These are phyloP conservation scores for Rhincodon typus DNA, from an alignment of 2,797 vertebrate species.

Conservation along the genomic window DNA sequence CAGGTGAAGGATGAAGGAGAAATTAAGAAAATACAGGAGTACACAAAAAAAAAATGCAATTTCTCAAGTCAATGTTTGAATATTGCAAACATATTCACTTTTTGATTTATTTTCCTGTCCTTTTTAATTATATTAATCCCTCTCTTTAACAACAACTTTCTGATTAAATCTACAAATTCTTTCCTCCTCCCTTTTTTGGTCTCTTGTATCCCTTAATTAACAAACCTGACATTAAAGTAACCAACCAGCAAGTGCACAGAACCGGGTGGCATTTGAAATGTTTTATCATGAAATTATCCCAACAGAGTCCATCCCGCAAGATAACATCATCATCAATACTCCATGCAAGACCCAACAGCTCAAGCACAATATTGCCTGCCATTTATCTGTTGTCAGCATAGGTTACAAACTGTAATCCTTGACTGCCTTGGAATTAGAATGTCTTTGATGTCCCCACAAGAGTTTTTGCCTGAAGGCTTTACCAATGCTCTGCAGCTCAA, in stretches of 20 bases:
- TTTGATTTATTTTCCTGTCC: not conserved
- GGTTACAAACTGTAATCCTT: constrained; percentile 97
- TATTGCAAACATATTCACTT: not conserved
- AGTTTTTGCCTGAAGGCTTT: constrained; percentile 88
- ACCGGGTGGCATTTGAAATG: constrained; percentile 78
- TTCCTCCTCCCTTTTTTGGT: not conserved
- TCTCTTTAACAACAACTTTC: constrained; percentile 4
- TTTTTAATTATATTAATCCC: not conserved
- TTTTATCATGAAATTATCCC: constrained; percentile 82
- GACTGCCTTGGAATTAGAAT: constrained; percentile 94
- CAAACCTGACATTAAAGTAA: constrained; percentile 38
- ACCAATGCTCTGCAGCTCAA: constrained; percentile 82
- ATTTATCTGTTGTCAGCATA: constrained; percentile 88
- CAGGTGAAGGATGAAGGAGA: constrained; percentile 42
- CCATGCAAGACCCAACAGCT: constrained; percentile 72
- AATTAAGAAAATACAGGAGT: constrained; percentile 65
- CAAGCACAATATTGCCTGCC: constrained; percentile 80
- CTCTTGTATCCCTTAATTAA: constrained; percentile 35
- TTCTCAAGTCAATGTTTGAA: not conserved
- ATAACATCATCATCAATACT: constrained; percentile 76
- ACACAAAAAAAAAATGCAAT: constrained; percentile 69
- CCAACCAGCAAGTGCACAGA: constrained; percentile 85
- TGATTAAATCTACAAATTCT: not conserved
- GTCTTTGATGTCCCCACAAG: constrained; percentile 85
- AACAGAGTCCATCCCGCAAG: constrained; percentile 73